phyloP scores from a whole-genome alignment of 2,888 invertebrate species.

The Volucella bombylans region DNA sequence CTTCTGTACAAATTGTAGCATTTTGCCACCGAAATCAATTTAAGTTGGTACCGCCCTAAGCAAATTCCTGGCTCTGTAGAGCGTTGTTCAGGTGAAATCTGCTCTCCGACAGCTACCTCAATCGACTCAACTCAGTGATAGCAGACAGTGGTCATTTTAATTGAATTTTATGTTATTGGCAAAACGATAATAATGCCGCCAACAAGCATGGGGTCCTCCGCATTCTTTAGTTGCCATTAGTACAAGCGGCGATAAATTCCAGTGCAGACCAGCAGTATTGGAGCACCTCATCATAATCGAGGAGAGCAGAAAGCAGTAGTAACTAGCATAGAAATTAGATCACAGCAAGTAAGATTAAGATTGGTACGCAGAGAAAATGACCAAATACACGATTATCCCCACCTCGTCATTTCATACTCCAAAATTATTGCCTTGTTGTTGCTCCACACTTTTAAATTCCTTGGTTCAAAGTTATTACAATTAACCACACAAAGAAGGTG shows the following conservation, averaged over 20 bases:
- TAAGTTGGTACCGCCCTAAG: constrained; percentile 61
- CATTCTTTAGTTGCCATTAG: constrained; percentile 8
- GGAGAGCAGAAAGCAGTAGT: constrained; percentile 42
- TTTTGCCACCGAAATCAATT: constrained; percentile 72
- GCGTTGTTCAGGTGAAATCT: constrained; percentile 41
- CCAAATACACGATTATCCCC: constrained; percentile 53
- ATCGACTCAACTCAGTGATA: constrained; percentile 43
- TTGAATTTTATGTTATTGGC: constrained; percentile 71
- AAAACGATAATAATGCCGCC: constrained; percentile 45
- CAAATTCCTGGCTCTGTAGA: constrained; percentile 41
- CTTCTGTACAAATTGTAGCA: constrained; percentile 56
- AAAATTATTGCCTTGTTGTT: constrained; percentile 66
- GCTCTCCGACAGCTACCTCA: constrained; percentile 35
- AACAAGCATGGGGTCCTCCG: constrained; percentile 1
- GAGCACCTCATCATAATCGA: constrained; percentile 67
- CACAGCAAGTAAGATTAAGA: constrained; percentile 46
- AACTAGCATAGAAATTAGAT: constrained; percentile 55
- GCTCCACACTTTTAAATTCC: constrained; percentile 65
- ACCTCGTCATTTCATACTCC: constrained; percentile 29
- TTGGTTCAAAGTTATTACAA: constrained; percentile 54
- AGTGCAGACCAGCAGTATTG: constrained; percentile 12
- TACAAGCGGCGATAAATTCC: constrained; percentile 26
- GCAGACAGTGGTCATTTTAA: constrained; percentile 65
- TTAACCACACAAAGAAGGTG: constrained; percentile 14
- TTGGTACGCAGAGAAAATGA: constrained; percentile 46